phyloP scores from a whole-genome alignment of 2,113 vertebrate species.

The Anhinga anhinga region DNA sequence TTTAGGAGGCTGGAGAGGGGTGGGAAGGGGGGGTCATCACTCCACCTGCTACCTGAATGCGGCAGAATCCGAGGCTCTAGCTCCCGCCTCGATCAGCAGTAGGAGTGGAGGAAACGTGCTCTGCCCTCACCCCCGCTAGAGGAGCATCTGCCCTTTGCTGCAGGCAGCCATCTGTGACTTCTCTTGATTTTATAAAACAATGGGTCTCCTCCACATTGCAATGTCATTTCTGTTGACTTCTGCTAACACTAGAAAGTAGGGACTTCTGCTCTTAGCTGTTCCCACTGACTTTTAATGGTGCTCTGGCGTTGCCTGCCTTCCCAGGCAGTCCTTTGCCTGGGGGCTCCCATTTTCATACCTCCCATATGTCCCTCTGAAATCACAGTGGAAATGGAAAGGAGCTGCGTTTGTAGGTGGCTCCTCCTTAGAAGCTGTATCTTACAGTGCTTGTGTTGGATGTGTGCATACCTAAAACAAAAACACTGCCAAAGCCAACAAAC shows the following conservation, averaged over 20 bases:
- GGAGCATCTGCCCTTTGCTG: not conserved
- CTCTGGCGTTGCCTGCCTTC: not conserved
- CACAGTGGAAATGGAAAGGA: not conserved
- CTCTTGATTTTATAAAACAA: not conserved
- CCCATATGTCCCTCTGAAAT: not conserved
- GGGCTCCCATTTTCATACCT: not conserved
- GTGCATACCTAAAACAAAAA: not conserved
- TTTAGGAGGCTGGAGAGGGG: not conserved
- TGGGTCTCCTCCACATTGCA: not conserved
- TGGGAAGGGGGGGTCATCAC: accelerated
- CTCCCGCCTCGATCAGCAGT: not conserved
- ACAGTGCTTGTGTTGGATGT: not conserved
- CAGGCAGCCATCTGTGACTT: not conserved
- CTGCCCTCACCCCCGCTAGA: not conserved
- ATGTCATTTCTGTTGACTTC: not conserved
- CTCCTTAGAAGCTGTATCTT: not conserved
- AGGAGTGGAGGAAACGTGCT: accelerated
- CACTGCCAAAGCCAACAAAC: not conserved
- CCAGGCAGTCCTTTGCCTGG: not conserved
- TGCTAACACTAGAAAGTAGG: not conserved
- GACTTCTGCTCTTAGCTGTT: not conserved
- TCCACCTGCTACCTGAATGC: not conserved
- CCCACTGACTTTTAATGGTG: not conserved
- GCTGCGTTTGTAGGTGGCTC: not conserved
- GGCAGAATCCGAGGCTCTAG: not conserved